Evolutionary conservation across 1,140 invertebrate genomes (phyloP).

Genomic region (Ruditapes philippinarum): DNA sequence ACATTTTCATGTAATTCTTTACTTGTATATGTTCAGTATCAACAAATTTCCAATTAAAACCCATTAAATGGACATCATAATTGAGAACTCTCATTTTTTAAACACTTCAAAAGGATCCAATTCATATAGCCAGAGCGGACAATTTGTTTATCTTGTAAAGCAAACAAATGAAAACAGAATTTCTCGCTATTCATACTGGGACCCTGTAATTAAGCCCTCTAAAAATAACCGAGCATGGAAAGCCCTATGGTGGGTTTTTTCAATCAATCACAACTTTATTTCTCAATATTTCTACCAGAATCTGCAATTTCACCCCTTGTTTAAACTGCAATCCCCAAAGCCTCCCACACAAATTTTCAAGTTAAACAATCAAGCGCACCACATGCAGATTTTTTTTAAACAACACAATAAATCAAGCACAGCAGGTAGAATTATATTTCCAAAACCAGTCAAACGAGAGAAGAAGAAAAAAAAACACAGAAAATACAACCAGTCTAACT

Average conservation of each 20-base stretch:
- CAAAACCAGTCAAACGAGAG: neutral
- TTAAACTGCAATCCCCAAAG: neutral
- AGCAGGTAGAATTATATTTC: constrained; percentile 26
- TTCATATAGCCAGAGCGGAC: too few species aligned
- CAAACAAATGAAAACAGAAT: too few species aligned
- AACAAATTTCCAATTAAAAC: too few species aligned
- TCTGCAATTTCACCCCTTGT: constrained; percentile 11
- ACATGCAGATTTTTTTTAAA: neutral
- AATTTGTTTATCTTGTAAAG: too few species aligned
- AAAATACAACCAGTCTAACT: constrained; percentile 29
- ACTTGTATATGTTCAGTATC: too few species aligned
- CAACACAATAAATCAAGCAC: constrained; percentile 23
- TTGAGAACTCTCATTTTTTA: too few species aligned
- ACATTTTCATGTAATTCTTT: too few species aligned
- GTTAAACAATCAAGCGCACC: neutral
- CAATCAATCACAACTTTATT: neutral
- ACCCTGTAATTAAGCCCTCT: neutral
- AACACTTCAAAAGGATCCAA: too few species aligned
- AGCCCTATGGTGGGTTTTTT: neutral
- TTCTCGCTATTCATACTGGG: neutral
- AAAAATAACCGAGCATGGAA: neutral
- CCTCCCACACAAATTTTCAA: neutral
- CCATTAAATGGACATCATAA: too few species aligned
- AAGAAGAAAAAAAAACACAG: too few species aligned
- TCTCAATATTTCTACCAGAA: neutral